Evolutionary conservation across 2,888 invertebrate genomes (phyloP).

Genomic region (Drosophila putrida): DNA sequence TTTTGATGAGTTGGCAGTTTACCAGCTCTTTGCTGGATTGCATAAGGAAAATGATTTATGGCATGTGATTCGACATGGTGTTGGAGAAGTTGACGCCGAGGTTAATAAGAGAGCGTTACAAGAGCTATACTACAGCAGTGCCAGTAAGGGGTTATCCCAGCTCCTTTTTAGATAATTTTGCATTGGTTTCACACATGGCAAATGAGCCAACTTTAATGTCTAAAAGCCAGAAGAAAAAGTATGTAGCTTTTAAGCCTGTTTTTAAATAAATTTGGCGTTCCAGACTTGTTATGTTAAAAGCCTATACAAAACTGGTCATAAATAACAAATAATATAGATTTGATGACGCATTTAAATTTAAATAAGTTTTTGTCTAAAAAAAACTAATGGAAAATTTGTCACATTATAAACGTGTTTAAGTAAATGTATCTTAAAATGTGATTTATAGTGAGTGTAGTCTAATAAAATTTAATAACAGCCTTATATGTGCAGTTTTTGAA

Average conservation of each 20-base stretch:
- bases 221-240: background rate
- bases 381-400: slow-evolving; percentile 48
- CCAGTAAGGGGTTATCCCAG: slow-evolving; percentile 19
- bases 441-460: slow-evolving; percentile 10
- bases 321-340: slow-evolving; percentile 22
- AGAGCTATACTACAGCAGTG: slow-evolving; percentile 38
- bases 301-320: slow-evolving; percentile 5
- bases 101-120: slow-evolving; percentile 66
- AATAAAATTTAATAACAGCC: too few species aligned
- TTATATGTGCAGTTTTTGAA: too few species aligned
- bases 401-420: slow-evolving; percentile 12
- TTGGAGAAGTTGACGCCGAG: slow-evolving; percentile 55
- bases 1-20: slow-evolving; percentile 66
- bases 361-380: slow-evolving; percentile 29
- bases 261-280: slow-evolving; percentile 11
- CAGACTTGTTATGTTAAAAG: slow-evolving; percentile 48
- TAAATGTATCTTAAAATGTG: slow-evolving; percentile 8
- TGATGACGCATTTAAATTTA: slow-evolving; percentile 50
- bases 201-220: slow-evolving; percentile 19
- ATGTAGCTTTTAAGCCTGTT: slow-evolving; percentile 11
- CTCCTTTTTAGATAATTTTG: slow-evolving; percentile 5
- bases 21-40: slow-evolving; percentile 49
- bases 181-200: slow-evolving; percentile 22
- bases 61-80: slow-evolving; percentile 57
- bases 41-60: slow-evolving; percentile 77